Evolutionary conservation across 2,888 invertebrate genomes (phyloP), one percentile per base, ranked within the genome.

Genomic region (Linnaemya tessellans): DNA sequence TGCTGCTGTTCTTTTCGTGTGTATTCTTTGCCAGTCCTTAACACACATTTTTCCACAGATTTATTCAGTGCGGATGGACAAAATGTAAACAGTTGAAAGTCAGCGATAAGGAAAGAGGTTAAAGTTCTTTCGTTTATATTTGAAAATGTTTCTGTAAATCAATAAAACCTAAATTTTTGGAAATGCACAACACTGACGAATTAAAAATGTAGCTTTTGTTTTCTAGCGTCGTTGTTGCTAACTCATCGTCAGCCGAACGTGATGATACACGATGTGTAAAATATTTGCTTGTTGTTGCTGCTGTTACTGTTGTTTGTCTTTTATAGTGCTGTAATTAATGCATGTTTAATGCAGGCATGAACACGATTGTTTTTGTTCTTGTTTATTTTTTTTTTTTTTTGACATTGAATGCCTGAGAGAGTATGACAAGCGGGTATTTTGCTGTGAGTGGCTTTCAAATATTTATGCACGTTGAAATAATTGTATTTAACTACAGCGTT

Each of bases 391-490:
- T 54, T 68, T 10, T 13, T 22, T 38, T 79, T 51, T 30, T 65
- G 64, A 38, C 67, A 67, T 73, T 73, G 71, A 67, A 58, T 73
- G 80, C 80, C 67, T 80, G 73, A 80, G 25, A 46, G 5, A 18
- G 25, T 65, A 65, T 25, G 54, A 65, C 25, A 58, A 80, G 22
- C 25, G 49, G 22, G 71, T 43, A 54, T 64, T 78, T 64, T 9
- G 65, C 43, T 46, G 8, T 18, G 25, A 56, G 30, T 22, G 51
- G 15, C 20, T 20, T 20, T 9, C 18, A 60, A 62, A 35, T 25
- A 30, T 25, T n/a, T 8, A 11, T 41, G 20, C 1, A 0, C 11
- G 22, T 62, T 20, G 8, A 64, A 51, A 64, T 51, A 25, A 49
- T 73, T 15, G 25, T 71, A 8, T 46, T 58, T 58, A 58, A 71